Percentiles rank a stretch among this genome's conserved stretches.
Evolutionary conservation across 2,888 invertebrate species (phyloP).

Genomic region (Leptopilina myrica): DNA sequence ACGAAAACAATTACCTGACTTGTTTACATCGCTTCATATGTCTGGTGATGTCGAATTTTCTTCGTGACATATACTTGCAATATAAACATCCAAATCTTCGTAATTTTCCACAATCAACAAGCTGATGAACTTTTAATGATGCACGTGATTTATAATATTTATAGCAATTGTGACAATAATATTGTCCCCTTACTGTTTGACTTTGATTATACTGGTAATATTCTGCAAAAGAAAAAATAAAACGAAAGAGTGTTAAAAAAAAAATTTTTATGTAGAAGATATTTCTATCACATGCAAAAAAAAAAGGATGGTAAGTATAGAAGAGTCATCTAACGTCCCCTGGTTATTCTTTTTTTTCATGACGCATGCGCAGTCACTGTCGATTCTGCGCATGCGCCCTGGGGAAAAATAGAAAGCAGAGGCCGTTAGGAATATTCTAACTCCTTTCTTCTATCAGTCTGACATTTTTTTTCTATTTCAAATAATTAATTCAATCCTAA

Average conservation of each 20-base stretch:
- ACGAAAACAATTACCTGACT: slow-evolving; percentile 32
- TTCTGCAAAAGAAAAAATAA: slow-evolving; percentile 45
- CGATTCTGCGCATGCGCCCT: too few relatives aligned
- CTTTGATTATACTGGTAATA: neutral
- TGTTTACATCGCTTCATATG: slow-evolving; percentile 61
- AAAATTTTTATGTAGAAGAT: neutral
- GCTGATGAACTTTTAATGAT: slow-evolving; percentile 63
- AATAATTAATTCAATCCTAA: too few relatives aligned
- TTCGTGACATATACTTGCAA: slow-evolving; percentile 65
- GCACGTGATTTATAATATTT: slow-evolving; percentile 61
- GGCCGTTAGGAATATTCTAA: too few relatives aligned
- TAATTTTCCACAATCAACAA: slow-evolving; percentile 63
- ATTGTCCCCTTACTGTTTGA: slow-evolving; percentile 42
- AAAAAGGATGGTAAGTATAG: neutral
- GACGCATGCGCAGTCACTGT: too few relatives aligned
- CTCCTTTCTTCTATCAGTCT: too few relatives aligned
- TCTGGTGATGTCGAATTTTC: slow-evolving; percentile 65
- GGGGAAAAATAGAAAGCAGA: too few relatives aligned
- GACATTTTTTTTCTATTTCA: too few relatives aligned
- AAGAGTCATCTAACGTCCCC: too few relatives aligned
- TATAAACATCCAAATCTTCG: slow-evolving; percentile 64
- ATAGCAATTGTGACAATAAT: slow-evolving; percentile 60
- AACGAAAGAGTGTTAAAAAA: neutral
- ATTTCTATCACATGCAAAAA: neutral
- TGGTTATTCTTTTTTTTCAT: too few relatives aligned